Evolutionary conservation across 1,140 invertebrate species (phyloP).

Genomic region (Ceratina japonica): DNA sequence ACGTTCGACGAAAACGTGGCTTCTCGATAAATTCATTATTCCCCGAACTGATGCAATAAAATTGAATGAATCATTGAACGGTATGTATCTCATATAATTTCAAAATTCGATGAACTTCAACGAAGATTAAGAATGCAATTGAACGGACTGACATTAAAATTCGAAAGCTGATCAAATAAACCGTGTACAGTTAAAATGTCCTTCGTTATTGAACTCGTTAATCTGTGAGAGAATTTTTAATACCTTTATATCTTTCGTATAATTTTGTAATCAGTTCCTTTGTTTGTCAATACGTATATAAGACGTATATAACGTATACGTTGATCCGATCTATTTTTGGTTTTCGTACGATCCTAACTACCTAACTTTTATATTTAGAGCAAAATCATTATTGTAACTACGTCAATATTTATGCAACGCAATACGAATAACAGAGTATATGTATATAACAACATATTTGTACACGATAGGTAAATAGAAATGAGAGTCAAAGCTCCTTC

Average conservation of each 20-base stretch:
- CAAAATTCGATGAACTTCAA: not conserved
- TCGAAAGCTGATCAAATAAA: not conserved
- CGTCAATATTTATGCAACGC: not conserved
- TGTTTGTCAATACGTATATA: not conserved
- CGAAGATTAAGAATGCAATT: not conserved
- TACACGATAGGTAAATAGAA: not conserved
- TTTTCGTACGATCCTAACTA: not conserved
- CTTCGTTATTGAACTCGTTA: not conserved
- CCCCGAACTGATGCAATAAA: not conserved
- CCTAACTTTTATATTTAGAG: not conserved
- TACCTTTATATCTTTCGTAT: not conserved
- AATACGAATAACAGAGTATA: not conserved
- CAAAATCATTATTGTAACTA: not conserved
- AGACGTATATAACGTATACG: not conserved
- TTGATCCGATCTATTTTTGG: not conserved
- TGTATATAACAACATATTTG: not conserved
- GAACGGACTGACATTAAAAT: not conserved
- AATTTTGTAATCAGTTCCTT: not conserved
- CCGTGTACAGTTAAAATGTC: not conserved
- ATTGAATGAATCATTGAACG: not conserved
- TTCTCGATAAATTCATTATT: not conserved
- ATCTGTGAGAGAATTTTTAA: not conserved
- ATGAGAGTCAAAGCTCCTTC: no score
- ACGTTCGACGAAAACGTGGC: no score
- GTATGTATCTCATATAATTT: not conserved